Evolutionary conservation across 2,888 invertebrate genomes (phyloP).

Genomic region (Nomada goodeniana): DNA sequence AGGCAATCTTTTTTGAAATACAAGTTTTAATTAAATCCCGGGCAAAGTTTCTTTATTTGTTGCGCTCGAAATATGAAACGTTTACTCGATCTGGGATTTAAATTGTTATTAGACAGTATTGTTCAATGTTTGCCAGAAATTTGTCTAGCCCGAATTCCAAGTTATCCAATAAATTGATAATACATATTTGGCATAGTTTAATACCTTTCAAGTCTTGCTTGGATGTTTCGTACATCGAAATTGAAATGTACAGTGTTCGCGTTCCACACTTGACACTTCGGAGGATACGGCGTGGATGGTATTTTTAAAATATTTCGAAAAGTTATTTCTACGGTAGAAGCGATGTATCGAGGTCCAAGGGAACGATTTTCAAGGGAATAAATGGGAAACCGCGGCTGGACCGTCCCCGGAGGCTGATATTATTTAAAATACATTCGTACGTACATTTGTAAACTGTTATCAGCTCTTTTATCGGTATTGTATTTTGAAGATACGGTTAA

Average conservation of each 20-base stretch:
- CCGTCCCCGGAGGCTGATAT: constrained; percentile 3
- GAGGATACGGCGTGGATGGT: not conserved
- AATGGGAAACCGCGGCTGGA: not conserved
- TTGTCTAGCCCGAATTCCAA: too few relatives aligned
- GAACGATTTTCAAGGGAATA: constrained; percentile 15
- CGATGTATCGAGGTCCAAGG: not conserved
- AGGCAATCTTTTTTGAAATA: too few relatives aligned
- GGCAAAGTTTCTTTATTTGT: not conserved
- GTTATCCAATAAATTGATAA: too few relatives aligned
- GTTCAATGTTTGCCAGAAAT: too few relatives aligned
- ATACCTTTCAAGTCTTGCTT: too few relatives aligned
- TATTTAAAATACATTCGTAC: constrained; percentile 11
- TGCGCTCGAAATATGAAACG: too few relatives aligned
- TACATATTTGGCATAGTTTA: too few relatives aligned
- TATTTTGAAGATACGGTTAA: not conserved
- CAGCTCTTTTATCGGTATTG: not conserved
- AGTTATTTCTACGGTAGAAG: not conserved
- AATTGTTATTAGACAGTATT: too few relatives aligned
- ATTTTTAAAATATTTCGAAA: not conserved
- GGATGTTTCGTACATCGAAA: too few relatives aligned
- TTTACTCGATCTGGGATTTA: too few relatives aligned
- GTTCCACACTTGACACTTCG: not conserved
- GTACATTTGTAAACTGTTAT: constrained; percentile 8
- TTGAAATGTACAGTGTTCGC: too few relatives aligned
- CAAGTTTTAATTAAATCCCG: not conserved